A percentile compares a stretch with the other conserved stretches of the same genome.
phyloP scores from a whole-genome alignment of 2,888 invertebrate species.

The Ophioninae sp. region DNA sequence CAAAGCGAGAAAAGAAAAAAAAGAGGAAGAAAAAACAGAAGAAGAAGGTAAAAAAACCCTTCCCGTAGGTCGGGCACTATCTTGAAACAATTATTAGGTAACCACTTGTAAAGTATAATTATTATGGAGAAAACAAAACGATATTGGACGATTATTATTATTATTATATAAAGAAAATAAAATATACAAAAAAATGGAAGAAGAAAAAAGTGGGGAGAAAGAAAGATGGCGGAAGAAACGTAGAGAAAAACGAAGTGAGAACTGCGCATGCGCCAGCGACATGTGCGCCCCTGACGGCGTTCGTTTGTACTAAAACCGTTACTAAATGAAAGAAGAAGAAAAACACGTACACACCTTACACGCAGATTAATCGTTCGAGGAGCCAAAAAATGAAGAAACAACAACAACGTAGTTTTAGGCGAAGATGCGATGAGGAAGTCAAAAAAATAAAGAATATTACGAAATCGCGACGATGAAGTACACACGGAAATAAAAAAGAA shows the following conservation, averaged over 20 bases:
- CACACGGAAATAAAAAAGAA: slow-evolving; percentile 33
- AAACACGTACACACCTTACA: slow-evolving; percentile 56
- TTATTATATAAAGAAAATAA: slow-evolving; percentile 58
- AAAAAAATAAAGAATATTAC: slow-evolving; percentile 50
- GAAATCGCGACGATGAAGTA: slow-evolving; percentile 39
- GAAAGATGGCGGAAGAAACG: slow-evolving; percentile 12
- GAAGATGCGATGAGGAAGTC: slow-evolving; percentile 30
- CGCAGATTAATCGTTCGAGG: slow-evolving; percentile 13
- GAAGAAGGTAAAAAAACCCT: slow-evolving; percentile 62
- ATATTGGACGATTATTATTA: slow-evolving; percentile 65
- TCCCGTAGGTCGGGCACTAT: slow-evolving; percentile 74
- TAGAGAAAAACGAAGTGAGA: slow-evolving; percentile 16
- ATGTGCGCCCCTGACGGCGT: slow-evolving; percentile 59
- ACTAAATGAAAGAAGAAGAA: slow-evolving; percentile 31
- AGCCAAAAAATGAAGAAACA: no score
- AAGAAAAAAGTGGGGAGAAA: slow-evolving; percentile 45
- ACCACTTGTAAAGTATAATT: slow-evolving; percentile 68
- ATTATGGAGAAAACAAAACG: slow-evolving; percentile 66
- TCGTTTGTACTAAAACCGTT: slow-evolving; percentile 66
- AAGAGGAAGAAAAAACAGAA: slow-evolving; percentile 45
- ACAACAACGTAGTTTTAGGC: slow-evolving; percentile 50
- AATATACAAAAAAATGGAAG: no score
- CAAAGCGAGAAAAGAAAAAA: slow-evolving; percentile 66
- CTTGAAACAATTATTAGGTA: slow-evolving; percentile 75
- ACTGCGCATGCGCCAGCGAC: slow-evolving; percentile 55